These are phyloP conservation scores for Peromyscus maniculatus DNA, from an alignment of 2,113 vertebrate genomes.

Conservation along the genomic window DNA sequence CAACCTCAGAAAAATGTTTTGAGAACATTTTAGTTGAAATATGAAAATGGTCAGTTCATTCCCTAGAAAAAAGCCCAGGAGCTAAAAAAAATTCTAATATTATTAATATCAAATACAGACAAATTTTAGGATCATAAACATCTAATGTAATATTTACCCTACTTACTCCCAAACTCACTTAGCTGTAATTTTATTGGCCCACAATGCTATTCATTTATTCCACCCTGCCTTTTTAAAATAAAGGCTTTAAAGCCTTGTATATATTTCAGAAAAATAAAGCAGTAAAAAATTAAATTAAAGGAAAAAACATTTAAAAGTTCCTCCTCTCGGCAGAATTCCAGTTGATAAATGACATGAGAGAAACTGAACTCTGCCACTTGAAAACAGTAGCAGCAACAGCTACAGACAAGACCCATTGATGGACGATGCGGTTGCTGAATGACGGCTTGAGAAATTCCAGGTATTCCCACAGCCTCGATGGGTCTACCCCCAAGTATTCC, in stretches of 20 bases:
- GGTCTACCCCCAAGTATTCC: neutral
- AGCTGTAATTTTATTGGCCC: neutral
- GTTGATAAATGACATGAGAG: neutral
- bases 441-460: neutral
- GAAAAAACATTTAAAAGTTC: neutral
- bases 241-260: neutral
- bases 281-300: neutral
- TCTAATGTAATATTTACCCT: neutral
- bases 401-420: neutral
- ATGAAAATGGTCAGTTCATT: neutral
- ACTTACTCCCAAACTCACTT: neutral
- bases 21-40: conserved; percentile 27
- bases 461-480: neutral
- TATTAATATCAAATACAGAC: conserved; percentile 30
- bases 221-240: neutral
- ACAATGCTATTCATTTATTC: neutral
- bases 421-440: neutral
- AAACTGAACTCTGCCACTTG: neutral
- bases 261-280: conserved; percentile 44
- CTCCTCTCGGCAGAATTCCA: neutral
- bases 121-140: neutral
- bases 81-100: neutral
- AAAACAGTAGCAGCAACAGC: neutral
- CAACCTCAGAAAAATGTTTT: neutral
- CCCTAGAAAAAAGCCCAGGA: neutral